Evolutionary conservation across 2,113 vertebrate species (phyloP), one percentile per base, ranked within the genome.

Genomic region (Oncorhynchus clarkii): DNA sequence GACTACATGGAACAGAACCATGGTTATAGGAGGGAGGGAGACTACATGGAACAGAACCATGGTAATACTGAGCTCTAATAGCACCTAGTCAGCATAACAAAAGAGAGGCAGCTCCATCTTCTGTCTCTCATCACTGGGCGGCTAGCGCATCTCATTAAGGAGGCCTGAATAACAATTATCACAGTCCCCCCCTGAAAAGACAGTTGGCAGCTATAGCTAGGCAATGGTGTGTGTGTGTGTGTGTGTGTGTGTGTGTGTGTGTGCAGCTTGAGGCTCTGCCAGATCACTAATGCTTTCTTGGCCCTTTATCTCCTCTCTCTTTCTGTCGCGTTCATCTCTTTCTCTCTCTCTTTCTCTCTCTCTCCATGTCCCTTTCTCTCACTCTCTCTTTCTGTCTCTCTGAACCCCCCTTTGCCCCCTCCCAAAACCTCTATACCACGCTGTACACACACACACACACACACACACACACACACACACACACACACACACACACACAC

Each of bases 131-230:
- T 88, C 84, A 87, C 87, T 79, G 89, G 85, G 92, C 87, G 87
- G 80, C 67, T 54, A 18, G 59, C 72, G 86, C 88, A 89, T 93
- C 92, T 95, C 88, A 94, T 94, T 94, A 94, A 92, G 89, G 88
- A 83, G 88, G 92, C 90, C 90, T 88, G 92, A 95, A 94, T 91
- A 92, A 85, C 93, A 93, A 94, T 92, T 93, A 92, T 87, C 89
- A 82, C 75, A 77, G 22, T 80, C 78, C 34, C 39, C 51, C 14
- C 51, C 13, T 71, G 82, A 88, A 86, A 77, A 73, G 80, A 78
- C 69, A 77, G 68, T 81, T 85, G 92, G 91, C 87, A 89, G 3
- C 78, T 82, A 76, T 86, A 5, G 70, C 65, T 16, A n/a, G 24
- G 65, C 16, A 75, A 49, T 75, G 60, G 74, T 67, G 64, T 67